Percentiles rank a stretch among this genome's conserved stretches.
These are phyloP conservation scores for Herminia tarsipennalis DNA, from an alignment of 2,888 invertebrate species.

Conservation along the genomic window DNA sequence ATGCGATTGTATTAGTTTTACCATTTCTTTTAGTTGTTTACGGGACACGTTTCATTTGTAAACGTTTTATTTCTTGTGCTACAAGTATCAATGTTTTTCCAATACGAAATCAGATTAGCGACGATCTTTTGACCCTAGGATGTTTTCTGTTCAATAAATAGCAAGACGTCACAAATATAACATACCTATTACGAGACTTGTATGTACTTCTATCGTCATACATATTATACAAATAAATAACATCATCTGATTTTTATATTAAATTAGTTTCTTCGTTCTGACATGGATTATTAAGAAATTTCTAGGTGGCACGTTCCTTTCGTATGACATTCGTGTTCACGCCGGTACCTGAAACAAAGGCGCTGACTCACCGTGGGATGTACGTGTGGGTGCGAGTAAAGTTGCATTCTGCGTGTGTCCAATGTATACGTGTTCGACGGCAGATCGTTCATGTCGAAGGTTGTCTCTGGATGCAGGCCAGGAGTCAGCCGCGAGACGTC, in stretches of 20 bases:
- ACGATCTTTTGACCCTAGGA: constrained; percentile 42
- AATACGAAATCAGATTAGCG: constrained; percentile 37
- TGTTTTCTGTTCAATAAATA: constrained; percentile 39
- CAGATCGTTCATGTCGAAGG: constrained; percentile 78
- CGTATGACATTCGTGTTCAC: constrained; percentile 29
- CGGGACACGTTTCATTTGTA: constrained; percentile 32
- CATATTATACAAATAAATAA: constrained; percentile 20
- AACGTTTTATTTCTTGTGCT: constrained; percentile 21
- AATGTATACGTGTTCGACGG: constrained; percentile 66
- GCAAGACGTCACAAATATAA: constrained; percentile 38
- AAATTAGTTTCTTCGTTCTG: background rate
- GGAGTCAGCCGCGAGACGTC: constrained; percentile 66
- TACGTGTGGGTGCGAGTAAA: constrained; percentile 71
- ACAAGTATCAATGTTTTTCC: constrained; percentile 16
- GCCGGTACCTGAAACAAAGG: constrained; percentile 44
- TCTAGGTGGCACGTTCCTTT: constrained; percentile 33
- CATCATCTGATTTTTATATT: background rate
- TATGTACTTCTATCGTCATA: constrained; percentile 9
- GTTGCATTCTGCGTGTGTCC: constrained; percentile 77
- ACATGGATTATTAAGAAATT: constrained; percentile 18
- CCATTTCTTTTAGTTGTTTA: constrained; percentile 26
- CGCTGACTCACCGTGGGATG: constrained; percentile 72
- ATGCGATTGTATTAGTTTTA: constrained; percentile 42
- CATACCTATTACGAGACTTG: constrained; percentile 21
- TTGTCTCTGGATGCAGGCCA: constrained; percentile 52